phyloP scores from a whole-genome alignment of 2,888 invertebrate genomes.

The Achlya flavicornis region DNA sequence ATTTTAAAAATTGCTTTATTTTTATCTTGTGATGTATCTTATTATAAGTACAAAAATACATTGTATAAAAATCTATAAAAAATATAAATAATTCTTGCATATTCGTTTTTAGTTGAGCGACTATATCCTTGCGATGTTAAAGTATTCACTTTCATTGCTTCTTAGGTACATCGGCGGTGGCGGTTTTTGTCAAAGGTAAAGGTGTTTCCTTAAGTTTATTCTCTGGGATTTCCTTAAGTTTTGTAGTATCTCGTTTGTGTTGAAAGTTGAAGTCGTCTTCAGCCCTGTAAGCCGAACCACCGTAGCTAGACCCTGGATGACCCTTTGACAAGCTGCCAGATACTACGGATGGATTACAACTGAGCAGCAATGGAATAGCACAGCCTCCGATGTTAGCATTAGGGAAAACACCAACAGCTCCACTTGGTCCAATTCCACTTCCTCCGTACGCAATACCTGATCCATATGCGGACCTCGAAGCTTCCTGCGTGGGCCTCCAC shows the following conservation, averaged over 20 bases:
- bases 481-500: constrained; percentile 55
- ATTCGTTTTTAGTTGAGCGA: not conserved
- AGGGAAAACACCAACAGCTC: constrained; percentile 70
- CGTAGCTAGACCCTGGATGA: constrained; percentile 43
- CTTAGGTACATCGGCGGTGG: constrained; percentile 16
- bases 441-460: constrained; percentile 32
- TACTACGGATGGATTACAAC: constrained; percentile 73
- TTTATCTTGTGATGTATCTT: constrained; percentile 43
- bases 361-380: constrained; percentile 70
- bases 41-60: constrained; percentile 21
- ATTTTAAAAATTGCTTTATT: constrained; percentile 36
- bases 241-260: constrained; percentile 62
- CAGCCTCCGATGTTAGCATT: constrained; percentile 69
- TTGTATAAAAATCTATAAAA: constrained; percentile 16
- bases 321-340: constrained; percentile 66
- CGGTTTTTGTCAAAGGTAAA: constrained; percentile 19
- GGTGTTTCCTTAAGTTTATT: constrained; percentile 9
- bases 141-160: constrained; percentile 11
- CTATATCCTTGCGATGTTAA: not conserved
- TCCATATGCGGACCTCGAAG: constrained; percentile 54
- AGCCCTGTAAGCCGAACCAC: constrained; percentile 57
- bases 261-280: constrained; percentile 62
- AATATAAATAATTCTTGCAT: constrained; percentile 8
- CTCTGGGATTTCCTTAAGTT: not conserved
- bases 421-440: constrained; percentile 18